Conservation (phyloP, 2,888 invertebrate species). For the Marasmarcha lunaedactyla region DNA sequence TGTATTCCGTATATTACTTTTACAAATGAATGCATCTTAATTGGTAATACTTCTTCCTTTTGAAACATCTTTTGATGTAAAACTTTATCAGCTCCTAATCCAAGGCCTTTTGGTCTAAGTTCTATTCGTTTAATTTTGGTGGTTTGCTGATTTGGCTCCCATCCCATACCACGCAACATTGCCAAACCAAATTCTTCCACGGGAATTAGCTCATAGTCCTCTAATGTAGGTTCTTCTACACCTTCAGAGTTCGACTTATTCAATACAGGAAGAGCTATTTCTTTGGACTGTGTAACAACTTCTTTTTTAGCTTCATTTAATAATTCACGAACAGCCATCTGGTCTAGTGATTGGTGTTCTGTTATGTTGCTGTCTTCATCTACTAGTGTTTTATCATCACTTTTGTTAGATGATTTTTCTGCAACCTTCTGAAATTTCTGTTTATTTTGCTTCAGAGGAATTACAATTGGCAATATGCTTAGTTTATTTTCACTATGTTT, state of each 20-base stretch:
- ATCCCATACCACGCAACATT: conserved; percentile 96
- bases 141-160: conserved; percentile 49
- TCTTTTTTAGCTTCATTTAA: conserved; percentile 68
- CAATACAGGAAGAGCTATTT: conserved; percentile 68
- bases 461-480: conserved; percentile 71
- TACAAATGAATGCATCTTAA: conserved; percentile 81
- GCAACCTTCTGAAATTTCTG: no score
- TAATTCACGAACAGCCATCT: conserved; percentile 80
- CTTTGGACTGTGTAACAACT: conserved; percentile 34
- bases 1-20: conserved; percentile 82
- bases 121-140: conserved; percentile 70
- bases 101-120: conserved; percentile 91
- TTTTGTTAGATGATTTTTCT: conserved; percentile 33
- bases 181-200: conserved; percentile 89
- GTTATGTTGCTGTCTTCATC: conserved; percentile 29
- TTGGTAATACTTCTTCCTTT: conserved; percentile 74
- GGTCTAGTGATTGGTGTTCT: conserved; percentile 63
- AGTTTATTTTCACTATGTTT: conserved; percentile 69
- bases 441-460: conserved; percentile 73
- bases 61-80: conserved; percentile 46
- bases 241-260: conserved; percentile 67
- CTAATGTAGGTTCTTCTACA: conserved; percentile 75
- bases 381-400: conserved; percentile 60
- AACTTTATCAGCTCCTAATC: conserved; percentile 89
- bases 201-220: conserved; percentile 80